phyloP scores from a whole-genome alignment of 1,140 invertebrate genomes.

The Probaryconus sp. region DNA sequence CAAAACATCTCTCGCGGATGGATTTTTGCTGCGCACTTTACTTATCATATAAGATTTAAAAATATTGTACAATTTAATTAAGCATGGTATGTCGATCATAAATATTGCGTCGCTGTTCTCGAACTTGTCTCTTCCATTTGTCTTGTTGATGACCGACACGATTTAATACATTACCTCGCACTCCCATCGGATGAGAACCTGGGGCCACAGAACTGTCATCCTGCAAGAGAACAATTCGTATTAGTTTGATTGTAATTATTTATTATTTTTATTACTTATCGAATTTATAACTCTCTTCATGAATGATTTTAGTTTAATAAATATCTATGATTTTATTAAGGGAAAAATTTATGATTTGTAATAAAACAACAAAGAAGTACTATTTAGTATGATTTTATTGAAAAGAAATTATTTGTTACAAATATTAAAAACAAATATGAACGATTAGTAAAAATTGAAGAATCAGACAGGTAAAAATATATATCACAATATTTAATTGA shows the following conservation, averaged over 20 bases:
- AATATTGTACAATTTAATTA: slow-evolving; percentile 83
- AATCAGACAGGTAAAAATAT: not conserved
- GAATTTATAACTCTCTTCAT: too few relatives aligned
- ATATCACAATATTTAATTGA: slow-evolving; percentile 27
- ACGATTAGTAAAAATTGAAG: slow-evolving; percentile 1
- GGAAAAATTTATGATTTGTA: not conserved
- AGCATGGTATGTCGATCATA: slow-evolving; percentile 98
- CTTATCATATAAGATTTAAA: not conserved
- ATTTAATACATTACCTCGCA: slow-evolving; percentile 92
- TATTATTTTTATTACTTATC: not conserved
- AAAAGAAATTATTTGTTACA: slow-evolving; percentile 15
- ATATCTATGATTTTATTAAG: too few relatives aligned
- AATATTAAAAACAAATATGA: not conserved
- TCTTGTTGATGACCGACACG: slow-evolving; percentile 97
- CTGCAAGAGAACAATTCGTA: slow-evolving; percentile 77
- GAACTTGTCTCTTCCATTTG: slow-evolving; percentile 97
- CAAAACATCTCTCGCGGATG: not conserved
- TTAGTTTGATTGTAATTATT: slow-evolving; percentile 11
- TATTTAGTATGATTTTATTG: slow-evolving; percentile 26
- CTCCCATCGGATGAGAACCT: slow-evolving; percentile 84
- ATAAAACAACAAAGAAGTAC: slow-evolving; percentile 25
- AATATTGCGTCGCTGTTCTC: slow-evolving; percentile 97
- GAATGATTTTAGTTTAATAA: too few relatives aligned
- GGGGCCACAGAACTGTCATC: slow-evolving; percentile 81
- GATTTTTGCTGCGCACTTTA: not conserved